Base-by-base conservation (phyloP, 2,797 vertebrate genomes). In the Dallia pectoralis region DNA sequence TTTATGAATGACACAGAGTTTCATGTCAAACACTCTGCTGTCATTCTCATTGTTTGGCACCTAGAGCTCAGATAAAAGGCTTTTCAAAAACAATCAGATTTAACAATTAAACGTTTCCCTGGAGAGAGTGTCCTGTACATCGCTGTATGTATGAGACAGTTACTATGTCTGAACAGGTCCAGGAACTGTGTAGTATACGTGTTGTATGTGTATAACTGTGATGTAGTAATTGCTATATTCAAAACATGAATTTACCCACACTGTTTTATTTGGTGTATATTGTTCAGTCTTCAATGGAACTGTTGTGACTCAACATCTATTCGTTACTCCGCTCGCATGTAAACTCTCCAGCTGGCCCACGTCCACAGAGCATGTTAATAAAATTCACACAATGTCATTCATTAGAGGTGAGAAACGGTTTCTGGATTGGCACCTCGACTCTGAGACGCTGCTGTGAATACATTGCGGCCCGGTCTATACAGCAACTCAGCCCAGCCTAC, bases 21-120 rank as follows among this genome's bases (percentile, higher is more conserved):
- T 86, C 86, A 85, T 72, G 65, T 88, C 86, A 91, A n/a, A 87
- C 87, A 80, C 92, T 93, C 93, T 93, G 92, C 88, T 88, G 78
- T 89, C 91, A 94, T 94, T 94, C 93, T 84, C 82, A 92, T 93
- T 94, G 93, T 94, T 94, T 94, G 93, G 93, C 93, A 91, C 76
- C 6, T 14, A 30, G 40, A 12, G 40, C 12, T 44, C 12, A 8
- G 47, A 49, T 69, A 19, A 30, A 63, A 29, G 27, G 27, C 16
- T 32, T 25, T 61, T 30, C 61, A 32, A 4, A 65, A 19, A 65
- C 15, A n/a, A 22, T 25, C 14, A 22, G 9, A 40, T 40, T 22
- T 40, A 67, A 22, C 65, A 47, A 40, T 32, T 16, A 65, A 36
- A 32, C n/a, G 63, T 65, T 19, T 65, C 29, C 14, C 63, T 67